Evolutionary conservation across 2,797 vertebrate species (phyloP), one percentile per base, ranked within the genome.

Genomic region (Scolopax rusticola): DNA sequence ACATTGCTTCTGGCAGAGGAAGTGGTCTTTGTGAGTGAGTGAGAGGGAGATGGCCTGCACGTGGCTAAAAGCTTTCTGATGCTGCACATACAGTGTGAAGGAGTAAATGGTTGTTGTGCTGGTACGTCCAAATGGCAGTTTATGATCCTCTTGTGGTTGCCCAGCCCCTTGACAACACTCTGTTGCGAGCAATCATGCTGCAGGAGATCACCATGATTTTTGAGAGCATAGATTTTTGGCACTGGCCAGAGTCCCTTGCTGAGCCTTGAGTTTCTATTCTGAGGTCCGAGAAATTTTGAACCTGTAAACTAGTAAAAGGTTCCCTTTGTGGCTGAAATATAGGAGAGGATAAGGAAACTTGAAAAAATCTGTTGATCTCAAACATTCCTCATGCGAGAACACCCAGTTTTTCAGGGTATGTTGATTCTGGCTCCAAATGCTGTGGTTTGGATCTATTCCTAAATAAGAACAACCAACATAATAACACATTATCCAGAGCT

Each of bases 361-460:
- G 38, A 33, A 61, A 89, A 69, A 32, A 30, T 30, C 28, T 12
- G 18, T 54, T 68, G 32, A 40, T 45, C 32, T 80, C 48, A 87
- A 93, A 16, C 13, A 3, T 77, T 80, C 15, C 11, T 71, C 8
- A 36, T 61, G 51, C 5, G 48, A 50, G 14, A 30, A 78, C 15
- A 50, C 18, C 8, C 14, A 19, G 2, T 67, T 78, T 93, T 95
- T 78, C 32, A 65, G 61, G 11, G 4, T 65, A 27, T 67, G 43
- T n/a, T 53, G 50, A n/a, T 65, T 25, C 33, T 65, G 14, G 6
- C 43, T 91, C n/a, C 43, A 88, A 92, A 89, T 69, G 28, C 33
- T 69, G 71, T 76, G 28, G 78, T 93, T 95, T 91, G 80, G 67
- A 80, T 91, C 74, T 86, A 45, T 77, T 90, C 27, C 61, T 90